Evolutionary conservation across 2,113 vertebrate species (phyloP), one percentile per base, ranked within the genome.

Genomic region (Xyliphius kryptos): DNA sequence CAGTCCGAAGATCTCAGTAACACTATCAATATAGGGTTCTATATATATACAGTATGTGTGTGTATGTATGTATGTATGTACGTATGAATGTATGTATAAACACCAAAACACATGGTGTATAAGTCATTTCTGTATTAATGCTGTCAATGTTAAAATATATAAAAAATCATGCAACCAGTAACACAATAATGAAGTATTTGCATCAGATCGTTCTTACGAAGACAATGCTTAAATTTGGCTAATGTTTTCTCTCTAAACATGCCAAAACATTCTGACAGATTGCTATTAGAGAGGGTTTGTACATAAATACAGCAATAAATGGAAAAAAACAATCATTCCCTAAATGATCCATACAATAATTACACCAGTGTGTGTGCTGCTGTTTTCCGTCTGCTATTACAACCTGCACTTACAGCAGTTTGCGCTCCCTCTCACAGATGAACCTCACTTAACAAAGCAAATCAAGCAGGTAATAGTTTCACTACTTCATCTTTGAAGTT

Each of bases 391-490:
- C 15, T 32, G 38, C 7, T 40, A 53, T 14, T 60, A 63, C 65
- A 67, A 48, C 51, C 55, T 17, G 22, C 61, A 63, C 43, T 54
- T 63, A 63, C 21, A 54, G 21, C 16, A 16, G 11, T 54, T 22
- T 44, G 32, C 49, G 52, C 49, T 53, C 37, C 50, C 50, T 54
- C 40, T 32, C 26, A 32, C 26, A 53, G 43, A 44, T 40, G 11
- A 52, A 14, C 17, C 36, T 19, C 44, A 36, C 16, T 21, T 17
- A 22, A 49, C 48, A 19, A 38, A 26, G 26, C 43, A 38, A 13
- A 9, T 26, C 9, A 10, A 53, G 53, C 62, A 64, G 54, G 57
- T 66, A 55, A 37, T 66, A 66, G 58, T 57, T 66, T 58, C 47
- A 50, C 26, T 5, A 32, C 26, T 32, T 32, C 26, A 32, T 32